Evolutionary conservation across 2,113 vertebrate species (phyloP).

Genomic region (Epinephelus moara): DNA sequence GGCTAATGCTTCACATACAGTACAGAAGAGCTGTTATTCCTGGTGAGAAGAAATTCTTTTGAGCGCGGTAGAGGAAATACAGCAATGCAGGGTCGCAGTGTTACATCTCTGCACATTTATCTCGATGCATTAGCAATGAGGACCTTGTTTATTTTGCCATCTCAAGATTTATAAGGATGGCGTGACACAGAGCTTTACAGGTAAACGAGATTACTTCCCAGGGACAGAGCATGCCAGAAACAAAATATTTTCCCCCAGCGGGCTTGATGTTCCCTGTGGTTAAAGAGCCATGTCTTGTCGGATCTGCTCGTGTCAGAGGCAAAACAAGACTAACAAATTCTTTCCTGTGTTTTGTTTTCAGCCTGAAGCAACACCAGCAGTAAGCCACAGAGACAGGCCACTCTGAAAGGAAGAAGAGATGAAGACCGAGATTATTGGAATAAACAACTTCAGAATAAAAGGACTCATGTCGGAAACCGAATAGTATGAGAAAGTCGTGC

Average conservation of each 20-base stretch:
- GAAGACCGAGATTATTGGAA: conserved; percentile 56
- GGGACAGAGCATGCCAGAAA: conserved; percentile 29
- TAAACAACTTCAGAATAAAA: conserved; percentile 43
- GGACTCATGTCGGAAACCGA: conserved; percentile 56
- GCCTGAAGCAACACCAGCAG: conserved; percentile 84
- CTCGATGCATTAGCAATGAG: conserved; percentile 16
- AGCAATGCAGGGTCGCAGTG: conserved; percentile 19
- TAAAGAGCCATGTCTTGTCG: conserved; percentile 59
- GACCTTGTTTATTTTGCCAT: conserved; percentile 32
- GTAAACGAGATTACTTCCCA: conserved; percentile 53
- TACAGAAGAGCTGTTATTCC: conserved; percentile 27
- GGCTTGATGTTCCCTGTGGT: conserved; percentile 47
- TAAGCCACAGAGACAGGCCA: conserved; percentile 62
- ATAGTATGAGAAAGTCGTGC: conserved; percentile 45
- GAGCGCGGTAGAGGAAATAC: conserved; percentile 27
- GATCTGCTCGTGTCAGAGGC: conserved; percentile 40
- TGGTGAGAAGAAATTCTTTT: conserved; percentile 28
- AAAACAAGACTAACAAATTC: conserved; percentile 66
- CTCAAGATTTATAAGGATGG: conserved; percentile 11
- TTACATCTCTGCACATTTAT: conserved; percentile 29
- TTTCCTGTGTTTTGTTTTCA: conserved; percentile 73
- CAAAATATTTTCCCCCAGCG: conserved; percentile 36
- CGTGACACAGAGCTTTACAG: conserved; percentile 42
- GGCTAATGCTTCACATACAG: conserved; percentile 55
- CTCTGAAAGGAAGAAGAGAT: conserved; percentile 47